phyloP scores from a whole-genome alignment of 2,113 vertebrate species.

The Otis tarda region DNA sequence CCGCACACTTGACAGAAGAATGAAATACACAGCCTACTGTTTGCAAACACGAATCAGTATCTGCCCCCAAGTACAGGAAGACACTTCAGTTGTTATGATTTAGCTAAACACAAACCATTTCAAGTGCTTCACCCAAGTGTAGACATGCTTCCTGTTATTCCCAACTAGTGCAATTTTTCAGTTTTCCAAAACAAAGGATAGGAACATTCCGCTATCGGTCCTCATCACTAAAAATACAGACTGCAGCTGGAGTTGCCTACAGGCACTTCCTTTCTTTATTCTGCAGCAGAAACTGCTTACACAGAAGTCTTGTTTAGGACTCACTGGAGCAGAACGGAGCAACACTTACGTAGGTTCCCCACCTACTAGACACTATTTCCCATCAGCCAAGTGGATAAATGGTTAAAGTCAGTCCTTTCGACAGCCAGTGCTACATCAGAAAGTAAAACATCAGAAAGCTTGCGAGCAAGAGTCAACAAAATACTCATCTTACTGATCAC shows the following conservation, averaged over 20 bases:
- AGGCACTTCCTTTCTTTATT: constrained; percentile 34
- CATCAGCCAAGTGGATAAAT: background rate
- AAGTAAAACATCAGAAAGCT: background rate
- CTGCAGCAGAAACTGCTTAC: background rate
- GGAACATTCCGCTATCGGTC: constrained; percentile 2
- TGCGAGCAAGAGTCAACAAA: constrained; percentile 17
- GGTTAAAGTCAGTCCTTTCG: background rate
- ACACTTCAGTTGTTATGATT: background rate
- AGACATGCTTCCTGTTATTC: constrained; percentile 56
- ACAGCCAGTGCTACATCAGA: background rate
- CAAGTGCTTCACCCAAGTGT: constrained; percentile 4
- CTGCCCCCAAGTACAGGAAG: constrained; percentile 11
- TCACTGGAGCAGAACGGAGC: background rate
- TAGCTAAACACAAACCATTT: background rate
- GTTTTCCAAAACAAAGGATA: constrained; percentile 33
- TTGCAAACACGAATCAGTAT: background rate
- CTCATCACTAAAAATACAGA: background rate
- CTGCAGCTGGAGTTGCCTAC: constrained; percentile 1
- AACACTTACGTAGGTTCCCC: fast-evolving
- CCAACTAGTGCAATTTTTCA: background rate
- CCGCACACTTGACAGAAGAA: background rate
- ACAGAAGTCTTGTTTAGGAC: background rate
- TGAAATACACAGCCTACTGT: background rate
- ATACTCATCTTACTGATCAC: background rate
- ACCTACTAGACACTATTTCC: background rate